Conservation (phyloP, 2,113 vertebrate species). For the Apus apus region DNA sequence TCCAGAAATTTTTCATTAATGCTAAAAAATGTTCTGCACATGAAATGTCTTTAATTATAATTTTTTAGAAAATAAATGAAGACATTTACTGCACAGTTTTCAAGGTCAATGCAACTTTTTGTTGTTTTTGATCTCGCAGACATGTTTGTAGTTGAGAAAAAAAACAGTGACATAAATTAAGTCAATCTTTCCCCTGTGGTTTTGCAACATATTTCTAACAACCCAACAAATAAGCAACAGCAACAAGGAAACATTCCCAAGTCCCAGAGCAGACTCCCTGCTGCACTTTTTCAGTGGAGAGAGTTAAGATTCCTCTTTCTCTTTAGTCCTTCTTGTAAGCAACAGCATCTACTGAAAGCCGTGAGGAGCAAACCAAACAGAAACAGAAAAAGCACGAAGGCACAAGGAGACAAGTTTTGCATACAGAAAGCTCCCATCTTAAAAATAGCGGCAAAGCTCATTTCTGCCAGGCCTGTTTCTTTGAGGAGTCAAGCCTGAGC, state of each 20-base stretch:
- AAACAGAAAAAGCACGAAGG: not conserved
- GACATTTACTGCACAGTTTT: not conserved
- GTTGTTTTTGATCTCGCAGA: not conserved
- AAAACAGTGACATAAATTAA: not conserved
- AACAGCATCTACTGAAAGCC: not conserved
- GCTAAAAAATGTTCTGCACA: not conserved
- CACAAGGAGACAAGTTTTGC: rapidly evolving
- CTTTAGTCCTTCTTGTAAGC: not conserved
- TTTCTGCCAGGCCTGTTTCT: not conserved
- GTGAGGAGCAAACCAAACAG: not conserved
- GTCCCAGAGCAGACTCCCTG: not conserved
- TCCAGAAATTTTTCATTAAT: not conserved
- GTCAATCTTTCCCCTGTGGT: not conserved
- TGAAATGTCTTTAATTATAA: not conserved
- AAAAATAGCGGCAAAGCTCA: not conserved
- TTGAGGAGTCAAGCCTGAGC: not conserved
- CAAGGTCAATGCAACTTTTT: not conserved
- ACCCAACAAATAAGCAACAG: not conserved
- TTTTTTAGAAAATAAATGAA: not conserved
- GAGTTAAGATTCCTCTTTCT: not conserved
- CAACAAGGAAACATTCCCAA: not conserved
- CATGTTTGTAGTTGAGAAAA: not conserved
- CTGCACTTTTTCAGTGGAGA: not conserved
- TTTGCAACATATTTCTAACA: not conserved
- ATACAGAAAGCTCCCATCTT: not conserved